Conservation (phyloP, 2,113 vertebrate species). For the Bufo gargarizans region DNA sequence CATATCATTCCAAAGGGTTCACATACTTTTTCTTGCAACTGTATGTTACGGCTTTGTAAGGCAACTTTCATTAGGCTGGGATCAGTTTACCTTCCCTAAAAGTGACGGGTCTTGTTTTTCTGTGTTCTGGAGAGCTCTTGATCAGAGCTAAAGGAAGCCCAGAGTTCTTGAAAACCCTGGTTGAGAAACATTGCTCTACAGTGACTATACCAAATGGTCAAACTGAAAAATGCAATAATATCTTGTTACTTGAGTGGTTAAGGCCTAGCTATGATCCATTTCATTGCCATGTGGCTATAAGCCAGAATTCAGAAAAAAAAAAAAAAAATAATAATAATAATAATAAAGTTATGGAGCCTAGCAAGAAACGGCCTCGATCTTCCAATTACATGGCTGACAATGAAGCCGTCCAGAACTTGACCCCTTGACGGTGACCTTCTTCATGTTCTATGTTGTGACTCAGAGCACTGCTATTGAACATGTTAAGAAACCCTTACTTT, state of each 20-base stretch:
- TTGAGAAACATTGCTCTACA: neutral
- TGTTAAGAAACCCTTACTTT: neutral
- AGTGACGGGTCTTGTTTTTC: no score
- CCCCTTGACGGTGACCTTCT: neutral
- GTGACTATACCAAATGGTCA: slow-evolving; percentile 28
- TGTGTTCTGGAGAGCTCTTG: no score
- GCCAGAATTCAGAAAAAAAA: neutral
- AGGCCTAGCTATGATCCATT: neutral
- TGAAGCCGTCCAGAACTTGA: slow-evolving; percentile 15
- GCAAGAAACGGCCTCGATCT: neutral
- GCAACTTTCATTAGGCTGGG: no score
- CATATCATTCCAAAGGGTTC: no score
- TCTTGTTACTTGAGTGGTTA: slow-evolving; percentile 23
- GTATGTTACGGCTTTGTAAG: no score
- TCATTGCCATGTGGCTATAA: neutral
- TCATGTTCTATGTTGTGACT: neutral
- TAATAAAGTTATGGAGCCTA: neutral
- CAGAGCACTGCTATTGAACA: neutral
- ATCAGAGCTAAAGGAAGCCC: no score
- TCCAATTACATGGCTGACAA: slow-evolving; percentile 29
- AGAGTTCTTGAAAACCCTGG: no score
- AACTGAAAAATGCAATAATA: slow-evolving; percentile 18
- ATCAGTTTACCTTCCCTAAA: no score
- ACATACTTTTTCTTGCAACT: no score
- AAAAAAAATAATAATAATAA: neutral